These are phyloP conservation scores for Piaya cayana DNA, from an alignment of 2,113 vertebrate species.

Conservation along the genomic window DNA sequence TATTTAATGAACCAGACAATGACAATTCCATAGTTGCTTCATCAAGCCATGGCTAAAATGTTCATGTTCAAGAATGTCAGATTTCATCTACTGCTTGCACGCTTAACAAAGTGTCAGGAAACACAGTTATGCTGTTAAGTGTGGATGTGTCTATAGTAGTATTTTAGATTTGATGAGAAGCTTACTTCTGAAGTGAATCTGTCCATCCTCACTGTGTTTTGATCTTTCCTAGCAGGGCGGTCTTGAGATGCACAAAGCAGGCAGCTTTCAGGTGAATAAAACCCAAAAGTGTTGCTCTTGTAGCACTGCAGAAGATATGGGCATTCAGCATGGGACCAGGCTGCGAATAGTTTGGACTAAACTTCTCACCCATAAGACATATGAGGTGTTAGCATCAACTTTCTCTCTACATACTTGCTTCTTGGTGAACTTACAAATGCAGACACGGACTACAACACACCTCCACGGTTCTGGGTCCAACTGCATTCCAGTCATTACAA, in stretches of 20 bases:
- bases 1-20: not conserved
- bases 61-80: not conserved
- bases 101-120: not conserved
- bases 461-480: not conserved
- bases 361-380: not conserved
- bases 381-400: not conserved
- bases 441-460: accelerated
- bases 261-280: not conserved
- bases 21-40: not conserved
- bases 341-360: not conserved
- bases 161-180: not conserved
- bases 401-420: not conserved
- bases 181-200: not conserved
- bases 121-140: not conserved
- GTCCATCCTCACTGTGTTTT: not conserved
- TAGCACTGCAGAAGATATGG: not conserved
- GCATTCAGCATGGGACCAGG: not conserved
- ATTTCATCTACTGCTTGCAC: not conserved
- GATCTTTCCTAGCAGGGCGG: not conserved
- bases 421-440: not conserved
- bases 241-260: not conserved
- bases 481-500: not conserved
- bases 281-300: not conserved
- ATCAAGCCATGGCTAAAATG: not conserved
- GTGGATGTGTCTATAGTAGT: not conserved